Evolutionary conservation across 92 coral and sea anemone species (phyloP).

Genomic region (Ricordea florida): DNA sequence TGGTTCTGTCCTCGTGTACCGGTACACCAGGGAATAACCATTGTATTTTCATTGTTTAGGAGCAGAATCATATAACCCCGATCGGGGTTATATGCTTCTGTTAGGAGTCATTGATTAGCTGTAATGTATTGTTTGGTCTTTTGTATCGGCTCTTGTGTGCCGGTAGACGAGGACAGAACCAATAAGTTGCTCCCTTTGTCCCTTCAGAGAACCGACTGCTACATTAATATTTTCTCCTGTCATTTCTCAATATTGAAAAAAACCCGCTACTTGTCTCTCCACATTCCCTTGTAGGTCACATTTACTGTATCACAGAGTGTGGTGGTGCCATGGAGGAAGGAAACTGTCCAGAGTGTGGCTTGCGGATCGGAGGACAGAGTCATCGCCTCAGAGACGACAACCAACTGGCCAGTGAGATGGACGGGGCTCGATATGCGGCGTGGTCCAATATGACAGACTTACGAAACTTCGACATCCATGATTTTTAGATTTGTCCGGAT

Average conservation of each 20-base stretch:
- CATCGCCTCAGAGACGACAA: conserved; percentile 72
- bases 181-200: too few relatives aligned
- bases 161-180: too few relatives aligned
- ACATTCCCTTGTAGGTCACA: conserved; percentile 58
- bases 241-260: not conserved
- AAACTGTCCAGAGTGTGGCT: conserved; percentile 83
- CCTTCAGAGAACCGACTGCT: too few relatives aligned
- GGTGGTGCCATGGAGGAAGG: conserved; percentile 90
- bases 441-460: conserved; percentile 66
- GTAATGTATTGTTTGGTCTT: too few relatives aligned
- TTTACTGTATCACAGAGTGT: conserved; percentile 89
- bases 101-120: too few relatives aligned
- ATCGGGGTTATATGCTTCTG: too few relatives aligned
- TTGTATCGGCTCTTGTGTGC: too few relatives aligned
- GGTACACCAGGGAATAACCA: too few relatives aligned
- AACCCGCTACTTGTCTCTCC: not conserved
- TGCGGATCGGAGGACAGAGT: conserved; percentile 71
- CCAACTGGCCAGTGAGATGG: conserved; percentile 83
- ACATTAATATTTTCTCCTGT: not conserved
- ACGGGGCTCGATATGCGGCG: conserved; percentile 82
- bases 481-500: too few relatives aligned
- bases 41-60: too few relatives aligned
- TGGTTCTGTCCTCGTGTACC: too few relatives aligned
- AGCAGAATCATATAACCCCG: too few relatives aligned
- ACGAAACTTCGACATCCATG: conserved; percentile 56